Base-by-base conservation (phyloP, 2,888 invertebrate genomes). In the Cephalotes varians region DNA sequence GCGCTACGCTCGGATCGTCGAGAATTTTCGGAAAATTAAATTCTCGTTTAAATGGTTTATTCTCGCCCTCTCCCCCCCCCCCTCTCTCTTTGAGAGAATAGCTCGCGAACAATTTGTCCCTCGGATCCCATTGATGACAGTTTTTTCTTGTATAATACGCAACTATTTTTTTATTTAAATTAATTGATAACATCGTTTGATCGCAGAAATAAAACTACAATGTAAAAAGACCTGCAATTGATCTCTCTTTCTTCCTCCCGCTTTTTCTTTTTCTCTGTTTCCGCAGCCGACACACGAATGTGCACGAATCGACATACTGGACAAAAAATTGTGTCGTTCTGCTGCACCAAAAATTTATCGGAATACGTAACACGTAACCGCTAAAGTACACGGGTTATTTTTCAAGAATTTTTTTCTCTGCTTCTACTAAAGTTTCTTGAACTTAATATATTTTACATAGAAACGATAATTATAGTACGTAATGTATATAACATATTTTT, bases 21-120 rank as follows among this genome's bases (percentile, higher is more conserved):
- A 34, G 18, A 73, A 60, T 44, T 73, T 62, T 73, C 34, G 12
- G 44, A 73, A 73, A 62, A 73, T 73, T 47, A 47, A 73, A 73
- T 73, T 73, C 62, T 47, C 34, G 12, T 62, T 73, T 34, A 47
- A 73, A 60, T 18, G 21, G 2, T 51, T 69, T 44, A 37, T 47
- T 34, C 73, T 44, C 62, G 10, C n/a, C n/a, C n/a, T n/a, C n/a
- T n/a, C n/a, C n/a, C n/a, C n/a, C n/a, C n/a, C n/a, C n/a, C n/a
- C n/a, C n/a, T n/a, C n/a, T n/a, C n/a, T n/a, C n/a, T n/a, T n/a
- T n/a, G 34, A 25, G 21, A 44, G 56, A 44, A 34, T 15, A 5
- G 21, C 10, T 73, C 31, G 62, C 15, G 47, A 60, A 73, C 21
- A 54, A 21, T 73, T 73, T 47, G 31, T 47, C 34, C 34, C 34